phyloP scores from a whole-genome alignment of 2,888 invertebrate genomes.

The Epistrophe eligans region DNA sequence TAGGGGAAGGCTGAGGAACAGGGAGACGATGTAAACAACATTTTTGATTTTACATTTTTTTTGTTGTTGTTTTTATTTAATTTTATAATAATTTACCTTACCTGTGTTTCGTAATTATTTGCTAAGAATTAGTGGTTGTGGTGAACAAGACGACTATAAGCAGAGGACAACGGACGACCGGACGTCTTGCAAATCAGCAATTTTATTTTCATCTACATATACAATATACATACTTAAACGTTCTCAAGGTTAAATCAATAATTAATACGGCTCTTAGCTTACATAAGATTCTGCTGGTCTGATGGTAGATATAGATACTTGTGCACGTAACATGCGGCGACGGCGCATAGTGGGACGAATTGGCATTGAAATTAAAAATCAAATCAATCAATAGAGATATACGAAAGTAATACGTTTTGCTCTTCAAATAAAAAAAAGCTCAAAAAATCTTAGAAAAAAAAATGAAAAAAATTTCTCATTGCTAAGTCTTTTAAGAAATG shows the following conservation, averaged over 20 bases:
- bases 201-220: constrained; percentile 61
- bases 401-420: background rate
- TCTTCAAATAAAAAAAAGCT: background rate
- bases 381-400: background rate
- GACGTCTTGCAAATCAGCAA: constrained; percentile 55
- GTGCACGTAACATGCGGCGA: constrained; percentile 38
- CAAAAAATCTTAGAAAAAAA: too few species aligned
- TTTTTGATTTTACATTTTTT: constrained; percentile 53
- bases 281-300: constrained; percentile 52
- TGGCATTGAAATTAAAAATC: background rate
- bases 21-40: constrained; percentile 43
- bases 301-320: constrained; percentile 49
- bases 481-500: too few species aligned
- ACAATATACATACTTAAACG: background rate
- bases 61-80: constrained; percentile 14
- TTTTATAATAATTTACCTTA: constrained; percentile 37
- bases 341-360: background rate
- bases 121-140: constrained; percentile 26
- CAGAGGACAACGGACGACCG: constrained; percentile 16
- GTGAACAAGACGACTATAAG: background rate
- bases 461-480: too few species aligned
- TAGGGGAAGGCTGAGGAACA: background rate
- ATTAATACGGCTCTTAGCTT: constrained; percentile 67
- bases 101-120: constrained; percentile 61
- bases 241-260: constrained; percentile 73